These are phyloP conservation scores for Lagorchestes hirsutus DNA, from an alignment of 2,797 vertebrate species.

Conservation along the genomic window DNA sequence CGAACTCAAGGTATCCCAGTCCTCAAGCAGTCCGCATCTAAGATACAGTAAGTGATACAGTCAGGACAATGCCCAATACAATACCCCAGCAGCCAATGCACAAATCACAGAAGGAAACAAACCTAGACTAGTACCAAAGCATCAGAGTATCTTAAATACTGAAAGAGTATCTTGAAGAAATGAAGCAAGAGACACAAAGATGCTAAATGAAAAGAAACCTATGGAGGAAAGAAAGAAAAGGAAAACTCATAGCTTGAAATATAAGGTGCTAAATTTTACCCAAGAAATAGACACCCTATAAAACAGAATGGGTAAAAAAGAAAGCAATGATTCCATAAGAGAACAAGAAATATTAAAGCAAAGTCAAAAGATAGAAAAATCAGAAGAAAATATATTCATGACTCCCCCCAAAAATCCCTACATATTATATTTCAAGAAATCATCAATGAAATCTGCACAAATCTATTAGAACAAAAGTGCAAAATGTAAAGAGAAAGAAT, in stretches of 20 bases:
- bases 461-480: background rate
- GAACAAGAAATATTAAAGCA: background rate
- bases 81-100: background rate
- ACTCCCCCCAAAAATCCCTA: background rate
- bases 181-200: background rate
- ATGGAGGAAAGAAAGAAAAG: background rate
- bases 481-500: background rate
- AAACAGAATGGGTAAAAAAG: background rate
- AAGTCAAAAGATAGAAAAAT: background rate
- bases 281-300: background rate
- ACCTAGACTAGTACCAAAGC: background rate
- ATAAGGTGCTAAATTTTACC: background rate
- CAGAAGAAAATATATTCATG: background rate
- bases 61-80: too few species aligned
- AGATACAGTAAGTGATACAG: too few species aligned
- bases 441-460: background rate
- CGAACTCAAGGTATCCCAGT: too few species aligned
- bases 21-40: too few species aligned
- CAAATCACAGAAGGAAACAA: background rate
- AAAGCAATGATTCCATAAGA: background rate
- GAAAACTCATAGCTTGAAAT: background rate
- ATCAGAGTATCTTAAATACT: background rate
- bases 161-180: background rate
- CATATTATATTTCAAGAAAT: background rate
- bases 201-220: background rate